Evolutionary conservation across 2,888 invertebrate genomes (phyloP).

Genomic region (Hemistola chrysoprasaria): DNA sequence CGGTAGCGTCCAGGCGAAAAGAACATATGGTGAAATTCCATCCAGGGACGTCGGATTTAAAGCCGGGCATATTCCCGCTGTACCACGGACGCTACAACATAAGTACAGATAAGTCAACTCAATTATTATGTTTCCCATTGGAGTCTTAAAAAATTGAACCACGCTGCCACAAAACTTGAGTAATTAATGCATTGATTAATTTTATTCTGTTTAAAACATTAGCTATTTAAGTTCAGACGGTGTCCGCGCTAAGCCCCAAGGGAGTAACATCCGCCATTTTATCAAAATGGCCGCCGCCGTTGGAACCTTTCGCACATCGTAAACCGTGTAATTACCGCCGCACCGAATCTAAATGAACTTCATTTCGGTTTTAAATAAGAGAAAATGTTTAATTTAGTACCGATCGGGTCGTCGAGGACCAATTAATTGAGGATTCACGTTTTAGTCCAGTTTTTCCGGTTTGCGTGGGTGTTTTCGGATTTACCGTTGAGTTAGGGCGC

Average conservation of each 20-base stretch:
- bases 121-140: neutral
- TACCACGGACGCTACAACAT: too few species aligned
- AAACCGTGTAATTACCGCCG: conserved; percentile 78
- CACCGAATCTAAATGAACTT: conserved; percentile 75
- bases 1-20: too few species aligned
- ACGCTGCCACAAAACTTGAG: conserved; percentile 38
- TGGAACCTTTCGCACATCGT: conserved; percentile 72
- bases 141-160: conserved; percentile 17
- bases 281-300: conserved; percentile 53
- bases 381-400: conserved; percentile 80
- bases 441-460: conserved; percentile 41
- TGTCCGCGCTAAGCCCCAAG: conserved; percentile 45
- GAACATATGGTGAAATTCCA: too few species aligned
- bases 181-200: conserved; percentile 71
- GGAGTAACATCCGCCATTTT: conserved; percentile 50
- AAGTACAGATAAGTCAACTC: neutral
- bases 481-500: conserved; percentile 40
- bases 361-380: conserved; percentile 80
- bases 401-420: conserved; percentile 60
- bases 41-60: too few species aligned
- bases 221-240: conserved; percentile 56
- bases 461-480: conserved; percentile 31
- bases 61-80: too few species aligned
- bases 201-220: conserved; percentile 61
- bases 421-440: conserved; percentile 76